Conservation (phyloP, 2,888 invertebrate genomes). For the Drosophila siamana region DNA sequence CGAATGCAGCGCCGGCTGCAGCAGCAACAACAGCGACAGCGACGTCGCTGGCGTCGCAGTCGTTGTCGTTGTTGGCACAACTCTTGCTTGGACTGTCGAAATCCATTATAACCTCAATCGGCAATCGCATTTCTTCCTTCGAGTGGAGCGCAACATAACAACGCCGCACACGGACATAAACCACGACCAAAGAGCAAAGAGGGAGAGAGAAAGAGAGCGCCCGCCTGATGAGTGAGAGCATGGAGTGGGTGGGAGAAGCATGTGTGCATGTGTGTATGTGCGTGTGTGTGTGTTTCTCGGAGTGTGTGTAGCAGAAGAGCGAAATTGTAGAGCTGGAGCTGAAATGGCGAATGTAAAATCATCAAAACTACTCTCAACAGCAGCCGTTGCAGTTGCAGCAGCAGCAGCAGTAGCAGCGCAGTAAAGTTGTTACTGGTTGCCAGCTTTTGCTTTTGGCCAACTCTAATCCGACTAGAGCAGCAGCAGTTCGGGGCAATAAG, state of each 20-base stretch:
- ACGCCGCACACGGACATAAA: conserved; percentile 59
- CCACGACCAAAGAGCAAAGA: conserved; percentile 25
- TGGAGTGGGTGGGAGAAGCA: conserved; percentile 16
- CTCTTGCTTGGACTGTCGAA: conserved; percentile 78
- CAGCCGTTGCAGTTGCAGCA: conserved; percentile 25
- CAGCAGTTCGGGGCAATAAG: conserved; percentile 17
- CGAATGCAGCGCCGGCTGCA: conserved; percentile 30
- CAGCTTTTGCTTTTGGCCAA: conserved; percentile 54
- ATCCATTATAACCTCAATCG: conserved; percentile 83
- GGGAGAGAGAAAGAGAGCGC: conserved; percentile 12
- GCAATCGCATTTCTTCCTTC: conserved; percentile 82
- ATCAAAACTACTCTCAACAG: conserved; percentile 42
- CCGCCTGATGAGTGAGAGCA: conserved; percentile 8
- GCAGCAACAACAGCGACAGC: conserved; percentile 28
- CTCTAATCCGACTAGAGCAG: conserved; percentile 43
- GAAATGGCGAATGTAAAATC: conserved; percentile 53
- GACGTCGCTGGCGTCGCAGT: conserved; percentile 23
- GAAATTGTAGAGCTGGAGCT: conserved; percentile 19
- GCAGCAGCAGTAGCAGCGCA: conserved; percentile 5
- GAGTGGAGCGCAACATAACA: conserved; percentile 71
- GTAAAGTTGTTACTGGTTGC: conserved; percentile 42
- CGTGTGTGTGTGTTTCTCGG: conserved; percentile 8
- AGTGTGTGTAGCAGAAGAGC: conserved; percentile 35
- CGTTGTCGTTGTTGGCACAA: conserved; percentile 49
- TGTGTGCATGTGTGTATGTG: conserved; percentile 28